Percentiles rank a stretch among this genome's conserved stretches.
Evolutionary conservation across 2,888 invertebrate genomes (phyloP).

Genomic region (Poecilobothrus nobilitatus): DNA sequence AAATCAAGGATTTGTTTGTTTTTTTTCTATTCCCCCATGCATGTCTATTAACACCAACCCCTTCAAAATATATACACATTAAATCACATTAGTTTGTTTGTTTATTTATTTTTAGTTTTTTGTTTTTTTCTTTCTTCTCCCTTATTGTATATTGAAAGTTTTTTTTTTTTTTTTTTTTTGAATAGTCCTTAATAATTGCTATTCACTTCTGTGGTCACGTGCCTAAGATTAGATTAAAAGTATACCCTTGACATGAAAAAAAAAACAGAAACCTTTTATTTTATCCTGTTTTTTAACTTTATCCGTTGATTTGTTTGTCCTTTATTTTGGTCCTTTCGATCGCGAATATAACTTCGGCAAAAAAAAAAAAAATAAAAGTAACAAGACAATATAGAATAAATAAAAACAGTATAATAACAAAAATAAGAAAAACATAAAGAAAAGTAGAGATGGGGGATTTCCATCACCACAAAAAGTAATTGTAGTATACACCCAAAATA

Average conservation of each 20-base stretch:
- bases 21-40: slow-evolving; percentile 6
- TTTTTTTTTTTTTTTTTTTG: not conserved
- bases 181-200: slow-evolving; percentile 13
- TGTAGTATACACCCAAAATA: not conserved
- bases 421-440: not conserved
- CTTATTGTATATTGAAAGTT: too few species aligned
- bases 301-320: not conserved
- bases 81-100: too few species aligned
- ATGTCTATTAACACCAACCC: not conserved
- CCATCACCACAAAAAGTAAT: not conserved
- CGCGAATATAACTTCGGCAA: too few species aligned
- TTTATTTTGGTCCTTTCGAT: not conserved
- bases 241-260: not conserved
- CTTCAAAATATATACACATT: too few species aligned
- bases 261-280: not conserved
- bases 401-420: not conserved
- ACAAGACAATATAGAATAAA: not conserved
- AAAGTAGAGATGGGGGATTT: not conserved
- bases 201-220: slow-evolving; percentile 38
- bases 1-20: too few species aligned
- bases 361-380: not conserved
- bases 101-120: too few species aligned
- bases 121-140: too few species aligned
- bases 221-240: slow-evolving; percentile 27
- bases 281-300: not conserved